Base-by-base conservation (phyloP, 2,113 vertebrate genomes). In the Centropus bengalensis region DNA sequence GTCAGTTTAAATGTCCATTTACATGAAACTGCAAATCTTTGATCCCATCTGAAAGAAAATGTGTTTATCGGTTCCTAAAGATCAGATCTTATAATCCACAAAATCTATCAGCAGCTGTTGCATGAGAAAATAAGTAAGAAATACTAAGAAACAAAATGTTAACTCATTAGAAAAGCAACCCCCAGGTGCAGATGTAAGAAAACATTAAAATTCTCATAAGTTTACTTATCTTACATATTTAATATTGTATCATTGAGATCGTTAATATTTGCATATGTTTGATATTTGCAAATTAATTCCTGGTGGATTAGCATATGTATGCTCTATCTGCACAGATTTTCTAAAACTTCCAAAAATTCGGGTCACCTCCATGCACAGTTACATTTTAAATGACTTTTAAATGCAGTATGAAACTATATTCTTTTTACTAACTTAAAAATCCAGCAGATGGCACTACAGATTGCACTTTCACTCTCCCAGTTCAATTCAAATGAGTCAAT, bases 361-460 rank as follows among this genome's bases (percentile, higher is more conserved):
- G 17, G 26, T 81, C 26, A 51, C 12, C 49, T 88, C 67, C 42
- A 47, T 5, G 18, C 14, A n/a, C 59, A 32, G 22, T 75, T 73
- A 59, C 11, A 36, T 66, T 86, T 88, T 24, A 44, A 77, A 71
- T 10, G 0, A 10, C 33, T 69, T 79, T 91, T 14, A 78, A 84
- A 45, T 18, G 24, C 5, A 26, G 12, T 4, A 16, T 6, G 40
- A 63, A 51, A 70, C 19, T 17, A 0, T 17, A 30, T 27, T 60
- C 36, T 71, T 22, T 71, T 54, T 10, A 52, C 20, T 38, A 66
- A 23, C 45, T 94, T 16, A 20, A 60, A 44, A 88, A 30, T 74
- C 98, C 98, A 98, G 96, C 82, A 98, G 98, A 91, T 97, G 98
- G 98, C 98, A 95, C 76, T 94, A 86, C 82, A 96, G 97, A 89